Evolutionary conservation across 2,797 vertebrate species (phyloP).

Genomic region (Tiaroga cobitis): DNA sequence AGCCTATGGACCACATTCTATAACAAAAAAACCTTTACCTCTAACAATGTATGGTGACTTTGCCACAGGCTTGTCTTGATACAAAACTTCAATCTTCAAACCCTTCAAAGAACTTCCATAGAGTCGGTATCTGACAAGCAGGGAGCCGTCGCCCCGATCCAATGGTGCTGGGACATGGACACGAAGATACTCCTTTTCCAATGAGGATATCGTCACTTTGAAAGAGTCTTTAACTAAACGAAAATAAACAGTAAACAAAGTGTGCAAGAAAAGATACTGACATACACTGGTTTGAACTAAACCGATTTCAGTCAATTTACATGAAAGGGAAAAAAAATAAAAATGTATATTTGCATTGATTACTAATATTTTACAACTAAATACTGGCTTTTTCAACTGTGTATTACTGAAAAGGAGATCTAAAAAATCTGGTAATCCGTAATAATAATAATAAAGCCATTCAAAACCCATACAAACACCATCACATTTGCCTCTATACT

Average conservation of each 20-base stretch:
- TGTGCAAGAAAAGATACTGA: background rate
- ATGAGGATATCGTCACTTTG: conserved; percentile 83
- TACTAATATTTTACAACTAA: background rate
- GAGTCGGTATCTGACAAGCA: conserved; percentile 88
- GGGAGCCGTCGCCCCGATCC: conserved; percentile 90
- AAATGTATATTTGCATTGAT: background rate
- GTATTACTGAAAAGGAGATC: background rate
- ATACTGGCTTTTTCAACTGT: background rate
- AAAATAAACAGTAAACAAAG: conserved; percentile 33
- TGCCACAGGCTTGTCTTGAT: conserved; percentile 81
- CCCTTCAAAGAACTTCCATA: conserved; percentile 80
- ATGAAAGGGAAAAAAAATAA: background rate
- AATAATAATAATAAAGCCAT: background rate
- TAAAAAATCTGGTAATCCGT: background rate
- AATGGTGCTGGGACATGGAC: conserved; percentile 84
- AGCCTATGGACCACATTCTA: background rate
- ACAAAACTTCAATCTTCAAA: conserved; percentile 84
- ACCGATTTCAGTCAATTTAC: background rate
- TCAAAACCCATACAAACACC: background rate
- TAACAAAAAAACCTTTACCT: conserved; percentile 71
- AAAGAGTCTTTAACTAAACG: conserved; percentile 81
- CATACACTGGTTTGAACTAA: background rate
- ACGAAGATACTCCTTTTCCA: conserved; percentile 80
- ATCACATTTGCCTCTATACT: background rate
- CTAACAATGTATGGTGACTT: conserved; percentile 86